Conservation (phyloP, 2,113 vertebrate species). For the Paracanthobrama guichenoti region DNA sequence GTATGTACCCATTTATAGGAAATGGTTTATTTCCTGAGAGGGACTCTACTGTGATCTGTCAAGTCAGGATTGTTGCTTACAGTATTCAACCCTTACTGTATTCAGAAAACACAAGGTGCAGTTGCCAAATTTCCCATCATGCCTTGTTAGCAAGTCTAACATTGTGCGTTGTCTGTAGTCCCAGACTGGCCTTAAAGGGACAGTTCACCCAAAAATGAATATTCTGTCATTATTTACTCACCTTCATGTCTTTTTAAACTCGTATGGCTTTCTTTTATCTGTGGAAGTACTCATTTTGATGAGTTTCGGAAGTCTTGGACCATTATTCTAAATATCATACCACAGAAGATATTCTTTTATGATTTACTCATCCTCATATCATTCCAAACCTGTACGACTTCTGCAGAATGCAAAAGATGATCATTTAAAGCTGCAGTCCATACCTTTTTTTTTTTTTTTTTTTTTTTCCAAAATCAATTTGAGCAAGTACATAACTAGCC, state of each 20-base stretch:
- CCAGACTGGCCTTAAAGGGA: not conserved
- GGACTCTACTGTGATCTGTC: conserved; percentile 50
- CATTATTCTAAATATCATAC: not conserved
- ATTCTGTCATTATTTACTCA: not conserved
- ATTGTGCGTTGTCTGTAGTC: not conserved
- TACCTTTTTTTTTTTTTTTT: too few species aligned
- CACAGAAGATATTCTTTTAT: not conserved
- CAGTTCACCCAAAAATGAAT: not conserved
- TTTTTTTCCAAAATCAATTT: too few species aligned
- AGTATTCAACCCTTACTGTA: conserved; percentile 42
- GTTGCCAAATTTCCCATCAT: not conserved
- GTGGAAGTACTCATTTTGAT: not conserved
- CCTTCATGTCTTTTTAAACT: not conserved
- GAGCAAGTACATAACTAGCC: too few species aligned
- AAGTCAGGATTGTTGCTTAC: conserved; percentile 61
- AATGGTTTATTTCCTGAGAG: conserved; percentile 61
- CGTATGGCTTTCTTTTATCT: not conserved
- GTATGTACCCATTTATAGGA: conserved; percentile 36
- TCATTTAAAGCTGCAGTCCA: not conserved
- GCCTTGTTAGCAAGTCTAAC: conserved; percentile 7
- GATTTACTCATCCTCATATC: not conserved
- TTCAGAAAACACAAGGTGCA: conserved; percentile 45
- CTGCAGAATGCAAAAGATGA: not conserved
- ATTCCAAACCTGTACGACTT: not conserved
- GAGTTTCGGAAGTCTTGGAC: not conserved